These are phyloP conservation scores for Acanthurus leucopareius DNA, from an alignment of 2,797 vertebrate genomes.

Conservation along the genomic window DNA sequence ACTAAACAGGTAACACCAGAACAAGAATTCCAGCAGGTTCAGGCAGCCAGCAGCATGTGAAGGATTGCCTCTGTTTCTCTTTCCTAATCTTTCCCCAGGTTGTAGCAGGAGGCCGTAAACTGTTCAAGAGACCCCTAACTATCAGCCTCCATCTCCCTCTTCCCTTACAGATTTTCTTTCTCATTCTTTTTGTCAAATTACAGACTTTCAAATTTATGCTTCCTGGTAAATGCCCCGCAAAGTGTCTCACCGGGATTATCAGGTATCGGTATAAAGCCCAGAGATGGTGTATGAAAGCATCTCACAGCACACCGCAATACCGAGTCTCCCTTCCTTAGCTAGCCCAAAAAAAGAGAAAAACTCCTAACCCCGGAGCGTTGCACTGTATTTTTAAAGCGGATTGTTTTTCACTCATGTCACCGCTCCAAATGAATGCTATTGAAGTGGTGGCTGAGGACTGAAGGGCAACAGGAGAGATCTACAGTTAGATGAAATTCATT, in stretches of 20 bases:
- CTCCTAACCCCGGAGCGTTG: conserved; percentile 47
- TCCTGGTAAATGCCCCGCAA: conserved; percentile 73
- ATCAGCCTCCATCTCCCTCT: conserved; percentile 49
- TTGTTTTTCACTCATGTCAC: conserved; percentile 75
- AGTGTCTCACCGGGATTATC: conserved; percentile 79
- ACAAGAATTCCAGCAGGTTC: conserved; percentile 23
- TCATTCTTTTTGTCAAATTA: conserved; percentile 77
- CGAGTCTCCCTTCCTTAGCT: conserved; percentile 20
- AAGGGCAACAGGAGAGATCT: conserved; percentile 60
- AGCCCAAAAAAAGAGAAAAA: conserved; percentile 24
- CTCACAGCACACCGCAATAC: conserved; percentile 58
- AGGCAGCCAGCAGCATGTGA: conserved; percentile 22
- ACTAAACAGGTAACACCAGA: conserved; percentile 46
- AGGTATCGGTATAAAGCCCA: conserved; percentile 72
- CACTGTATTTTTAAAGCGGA: conserved; percentile 77
- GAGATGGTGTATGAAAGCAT: conserved; percentile 80
- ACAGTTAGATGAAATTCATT: conserved; percentile 76
- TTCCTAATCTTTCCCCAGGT: conserved; percentile 24
- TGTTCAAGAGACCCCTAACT: conserved; percentile 57
- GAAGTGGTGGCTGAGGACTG: conserved; percentile 67
- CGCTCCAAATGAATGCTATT: conserved; percentile 63
- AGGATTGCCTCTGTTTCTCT: conserved; percentile 35
- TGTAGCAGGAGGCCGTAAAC: conserved; percentile 47
- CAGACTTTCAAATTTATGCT: conserved; percentile 73
- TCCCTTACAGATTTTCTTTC: conserved; percentile 49